These are phyloP conservation scores for Acrobasis repandana DNA, from an alignment of 2,888 invertebrate genomes.

Conservation along the genomic window DNA sequence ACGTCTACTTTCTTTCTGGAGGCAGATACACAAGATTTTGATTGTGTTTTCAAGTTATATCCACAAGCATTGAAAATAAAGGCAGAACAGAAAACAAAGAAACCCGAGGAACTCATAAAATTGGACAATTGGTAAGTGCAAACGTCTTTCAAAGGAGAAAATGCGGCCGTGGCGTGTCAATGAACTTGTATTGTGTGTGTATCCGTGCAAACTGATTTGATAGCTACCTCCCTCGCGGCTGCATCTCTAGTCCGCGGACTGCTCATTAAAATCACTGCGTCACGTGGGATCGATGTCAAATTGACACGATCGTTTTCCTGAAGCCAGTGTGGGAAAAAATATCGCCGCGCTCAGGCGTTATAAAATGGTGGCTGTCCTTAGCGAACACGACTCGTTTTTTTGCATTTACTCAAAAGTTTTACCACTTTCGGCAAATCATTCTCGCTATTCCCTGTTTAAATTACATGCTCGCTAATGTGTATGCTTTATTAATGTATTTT, in stretches of 20 bases:
- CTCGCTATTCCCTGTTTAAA: constrained; percentile 49
- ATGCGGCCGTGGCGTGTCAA: constrained; percentile 84
- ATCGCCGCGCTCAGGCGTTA: constrained; percentile 80
- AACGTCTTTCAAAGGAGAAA: constrained; percentile 81
- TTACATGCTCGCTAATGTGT: constrained; percentile 45
- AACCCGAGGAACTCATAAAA: constrained; percentile 96
- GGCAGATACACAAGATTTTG: constrained; percentile 93
- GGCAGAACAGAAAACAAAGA: constrained; percentile 95
- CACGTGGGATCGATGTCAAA: constrained; percentile 89
- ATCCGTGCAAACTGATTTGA: constrained; percentile 84
- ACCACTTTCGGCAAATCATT: constrained; percentile 43
- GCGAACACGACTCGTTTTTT: constrained; percentile 66
- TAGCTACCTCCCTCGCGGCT: constrained; percentile 86
- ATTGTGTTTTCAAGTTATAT: constrained; percentile 94
- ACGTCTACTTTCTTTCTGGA: constrained; percentile 96
- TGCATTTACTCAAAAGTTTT: constrained; percentile 61
- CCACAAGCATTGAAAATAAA: constrained; percentile 95
- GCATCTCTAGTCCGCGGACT: constrained; percentile 84
- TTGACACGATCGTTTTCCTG: constrained; percentile 82
- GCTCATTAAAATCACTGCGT: constrained; percentile 88
- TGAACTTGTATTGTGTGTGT: constrained; percentile 84
- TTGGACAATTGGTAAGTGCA: constrained; percentile 96
- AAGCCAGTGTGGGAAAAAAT: constrained; percentile 80
- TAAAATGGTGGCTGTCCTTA: constrained; percentile 82
- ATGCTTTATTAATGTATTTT: constrained; percentile 53